A percentile compares a stretch with the other conserved stretches of the same genome.
Conservation (phyloP, 2,888 invertebrate species). For the Coelinius sp. region DNA sequence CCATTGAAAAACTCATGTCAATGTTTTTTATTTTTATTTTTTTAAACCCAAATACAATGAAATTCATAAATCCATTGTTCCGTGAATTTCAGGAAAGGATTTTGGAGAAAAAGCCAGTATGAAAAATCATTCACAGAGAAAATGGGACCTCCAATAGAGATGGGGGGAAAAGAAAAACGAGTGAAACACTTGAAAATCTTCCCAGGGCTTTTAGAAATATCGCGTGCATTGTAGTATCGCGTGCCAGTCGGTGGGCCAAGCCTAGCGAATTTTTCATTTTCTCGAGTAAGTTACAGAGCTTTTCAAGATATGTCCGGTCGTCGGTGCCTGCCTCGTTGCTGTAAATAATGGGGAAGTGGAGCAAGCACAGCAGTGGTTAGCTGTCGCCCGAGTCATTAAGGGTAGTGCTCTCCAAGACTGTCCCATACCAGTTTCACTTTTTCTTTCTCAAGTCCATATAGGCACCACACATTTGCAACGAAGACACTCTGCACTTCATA, state of each 20-base stretch:
- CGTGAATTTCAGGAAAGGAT: neutral
- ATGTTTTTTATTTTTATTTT: neutral
- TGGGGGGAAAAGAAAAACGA: neutral
- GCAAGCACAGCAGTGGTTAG: slow-evolving; percentile 36
- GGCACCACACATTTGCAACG: neutral
- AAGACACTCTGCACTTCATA: neutral
- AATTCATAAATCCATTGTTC: neutral
- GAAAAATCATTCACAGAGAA: neutral
- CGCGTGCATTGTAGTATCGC: slow-evolving; percentile 44
- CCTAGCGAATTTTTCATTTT: slow-evolving; percentile 56
- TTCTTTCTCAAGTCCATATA: neutral
- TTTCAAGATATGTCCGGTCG: slow-evolving; percentile 43
- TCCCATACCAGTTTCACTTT: neutral
- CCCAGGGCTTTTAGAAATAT: slow-evolving; percentile 43
- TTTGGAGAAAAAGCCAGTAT: neutral
- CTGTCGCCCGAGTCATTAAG: slow-evolving; percentile 58
- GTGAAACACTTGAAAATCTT: slow-evolving; percentile 22
- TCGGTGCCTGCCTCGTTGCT: slow-evolving; percentile 30
- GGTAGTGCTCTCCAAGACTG: slow-evolving; percentile 59
- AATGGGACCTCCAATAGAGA: neutral
- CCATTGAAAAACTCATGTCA: neutral
- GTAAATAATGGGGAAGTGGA: slow-evolving; percentile 42
- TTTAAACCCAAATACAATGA: neutral
- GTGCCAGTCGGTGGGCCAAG: slow-evolving; percentile 39
- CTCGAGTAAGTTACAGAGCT: slow-evolving; percentile 46